Evolutionary conservation across 2,113 vertebrate species (phyloP).

Genomic region (Phaetusa simplex): DNA sequence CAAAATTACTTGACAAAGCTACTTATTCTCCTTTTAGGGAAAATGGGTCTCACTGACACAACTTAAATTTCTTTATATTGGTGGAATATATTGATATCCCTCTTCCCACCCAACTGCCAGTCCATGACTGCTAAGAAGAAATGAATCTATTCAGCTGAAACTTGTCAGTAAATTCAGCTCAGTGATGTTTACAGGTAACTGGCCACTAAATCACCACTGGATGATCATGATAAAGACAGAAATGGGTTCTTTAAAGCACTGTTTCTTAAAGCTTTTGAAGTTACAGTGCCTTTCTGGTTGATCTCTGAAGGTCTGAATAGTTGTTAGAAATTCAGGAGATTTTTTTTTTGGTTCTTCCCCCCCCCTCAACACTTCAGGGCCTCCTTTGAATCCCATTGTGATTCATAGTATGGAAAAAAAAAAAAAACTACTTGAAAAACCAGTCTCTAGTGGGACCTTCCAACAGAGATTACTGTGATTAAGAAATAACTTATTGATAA

Average conservation of each 20-base stretch:
- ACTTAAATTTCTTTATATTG: not conserved
- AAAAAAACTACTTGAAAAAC: not conserved
- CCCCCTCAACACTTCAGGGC: not conserved
- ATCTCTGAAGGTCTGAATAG: not conserved
- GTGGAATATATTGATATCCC: not conserved
- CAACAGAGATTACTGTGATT: not conserved
- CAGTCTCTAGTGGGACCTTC: not conserved
- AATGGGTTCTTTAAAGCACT: not conserved
- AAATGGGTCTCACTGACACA: not conserved
- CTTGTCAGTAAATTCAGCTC: not conserved
- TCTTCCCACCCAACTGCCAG: not conserved
- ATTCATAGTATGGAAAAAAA: not conserved
- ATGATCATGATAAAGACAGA: not conserved
- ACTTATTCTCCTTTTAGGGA: not conserved
- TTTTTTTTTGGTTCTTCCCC: too few species aligned
- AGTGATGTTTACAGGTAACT: not conserved
- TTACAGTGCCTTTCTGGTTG: not conserved
- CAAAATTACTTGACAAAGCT: not conserved
- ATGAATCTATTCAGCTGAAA: not conserved
- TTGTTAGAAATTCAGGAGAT: not conserved
- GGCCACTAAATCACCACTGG: not conserved
- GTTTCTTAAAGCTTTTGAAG: not conserved
- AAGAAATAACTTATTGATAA: not conserved
- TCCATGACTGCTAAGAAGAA: not conserved
- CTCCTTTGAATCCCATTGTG: not conserved